Evolutionary conservation across 2,797 vertebrate genomes (phyloP), one percentile per base, ranked within the genome.

Genomic region (Sphaeramia orbicularis): DNA sequence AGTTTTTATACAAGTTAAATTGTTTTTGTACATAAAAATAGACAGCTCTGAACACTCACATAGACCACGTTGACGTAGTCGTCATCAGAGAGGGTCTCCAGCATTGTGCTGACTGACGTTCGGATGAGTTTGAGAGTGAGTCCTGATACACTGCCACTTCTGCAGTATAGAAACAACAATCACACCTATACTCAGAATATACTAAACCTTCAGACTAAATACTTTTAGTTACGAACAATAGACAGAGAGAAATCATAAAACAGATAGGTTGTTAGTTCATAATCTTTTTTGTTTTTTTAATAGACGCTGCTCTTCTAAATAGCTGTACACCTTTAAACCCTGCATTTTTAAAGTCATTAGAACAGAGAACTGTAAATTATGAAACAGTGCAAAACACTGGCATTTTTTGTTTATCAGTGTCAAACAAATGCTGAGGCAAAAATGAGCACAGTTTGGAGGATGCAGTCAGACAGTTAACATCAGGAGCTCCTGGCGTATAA

Each of bases 41-140:
- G 4, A 24, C 21, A 24, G 21, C 21, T 24, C 4, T 21, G 4
- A 41, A 72, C 89, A 96, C 97, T 98, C 86, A 99, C 98, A 66
- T 94, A 97, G 81, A 97, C 95, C 36, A 99, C 96, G 67, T 99
- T 99, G 76, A 99, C 97, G 48, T 95, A 99, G 87, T 99, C 98
- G 0, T 99, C 97, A 0, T 99, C 98, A 0, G 98, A 96, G 51
- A 99, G 94, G 0, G 98, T 99, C 90, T 98, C 97, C 83, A 99
- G 85, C 98, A 99, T 99, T 79, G 95, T 94, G 12, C 86, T 95
- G 74, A 99, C 97, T 0, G 98, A 99, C 0, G 93, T 96, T 21
- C 94, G 94, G 85, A 99, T 99, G 74, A 99, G 91, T 83, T 95
- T 99, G 65, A 99, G 78, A 0, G 97, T 98, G 81, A 98, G 76